Percentiles rank a stretch among this genome's conserved stretches.
Evolutionary conservation across 1,140 invertebrate species (phyloP).

Genomic region (Drosophila punjabiensis): DNA sequence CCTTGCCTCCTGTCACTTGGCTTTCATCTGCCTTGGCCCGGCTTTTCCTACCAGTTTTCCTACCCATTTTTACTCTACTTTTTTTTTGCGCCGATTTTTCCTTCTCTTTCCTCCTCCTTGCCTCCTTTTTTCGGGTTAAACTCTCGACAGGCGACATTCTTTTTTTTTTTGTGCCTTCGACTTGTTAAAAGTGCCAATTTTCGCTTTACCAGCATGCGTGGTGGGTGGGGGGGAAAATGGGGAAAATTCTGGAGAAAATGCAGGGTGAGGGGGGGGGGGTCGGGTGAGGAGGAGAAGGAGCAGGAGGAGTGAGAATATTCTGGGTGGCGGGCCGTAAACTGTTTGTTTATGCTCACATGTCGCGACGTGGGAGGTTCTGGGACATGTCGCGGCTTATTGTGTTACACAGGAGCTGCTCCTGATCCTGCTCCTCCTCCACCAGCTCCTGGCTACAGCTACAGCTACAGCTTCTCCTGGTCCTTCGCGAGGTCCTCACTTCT

Average conservation of each 20-base stretch:
- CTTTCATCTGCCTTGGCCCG: conserved; percentile 13
- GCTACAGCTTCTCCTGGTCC: conserved; percentile 9
- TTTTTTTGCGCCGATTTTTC: conserved; percentile 17
- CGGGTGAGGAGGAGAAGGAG: background rate
- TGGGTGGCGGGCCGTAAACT: conserved; percentile 34
- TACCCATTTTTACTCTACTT: conserved; percentile 26
- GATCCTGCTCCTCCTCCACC: conserved; percentile 13
- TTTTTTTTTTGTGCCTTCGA: conserved; percentile 49
- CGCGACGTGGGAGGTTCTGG: conserved; percentile 28
- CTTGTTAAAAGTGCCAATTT: conserved; percentile 83
- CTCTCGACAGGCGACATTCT: conserved; percentile 64
- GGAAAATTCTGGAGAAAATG: conserved; percentile 7
- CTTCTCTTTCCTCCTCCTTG: conserved; percentile 15
- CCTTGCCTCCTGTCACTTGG: conserved; percentile 26
- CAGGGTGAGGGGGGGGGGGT: background rate
- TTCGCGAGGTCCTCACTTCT: conserved; percentile 10
- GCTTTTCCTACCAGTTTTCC: conserved; percentile 12
- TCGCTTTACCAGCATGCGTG: conserved; percentile 60
- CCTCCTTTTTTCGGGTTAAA: conserved; percentile 67
- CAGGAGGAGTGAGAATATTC: conserved; percentile 1
- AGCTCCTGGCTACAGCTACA: conserved; percentile 8
- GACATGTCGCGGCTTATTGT: conserved; percentile 59
- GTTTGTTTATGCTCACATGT: conserved; percentile 73
- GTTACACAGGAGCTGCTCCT: conserved; percentile 61
- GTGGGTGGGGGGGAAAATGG: background rate